Conservation (phyloP, 2,888 invertebrate species). For the Thumatha senex region DNA sequence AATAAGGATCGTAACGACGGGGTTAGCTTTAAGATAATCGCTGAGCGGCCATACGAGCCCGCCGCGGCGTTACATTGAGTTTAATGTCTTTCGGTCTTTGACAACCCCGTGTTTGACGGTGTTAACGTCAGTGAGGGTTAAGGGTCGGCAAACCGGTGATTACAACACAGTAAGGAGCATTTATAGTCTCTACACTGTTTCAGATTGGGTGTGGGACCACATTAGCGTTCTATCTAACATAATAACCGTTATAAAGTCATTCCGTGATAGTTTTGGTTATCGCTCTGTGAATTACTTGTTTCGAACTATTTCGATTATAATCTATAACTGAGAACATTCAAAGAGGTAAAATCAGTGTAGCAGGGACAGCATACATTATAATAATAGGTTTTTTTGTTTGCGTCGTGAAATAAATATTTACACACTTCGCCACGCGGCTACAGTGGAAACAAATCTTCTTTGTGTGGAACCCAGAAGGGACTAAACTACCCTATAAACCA, state of each 20-base stretch:
- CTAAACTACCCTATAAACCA: no score
- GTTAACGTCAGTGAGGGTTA: constrained; percentile 58
- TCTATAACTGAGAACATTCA: not conserved
- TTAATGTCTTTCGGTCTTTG: constrained; percentile 68
- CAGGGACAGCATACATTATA: no score
- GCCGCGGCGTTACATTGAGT: constrained; percentile 59
- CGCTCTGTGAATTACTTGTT: not conserved
- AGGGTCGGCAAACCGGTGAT: constrained; percentile 54
- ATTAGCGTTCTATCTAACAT: constrained; percentile 34
- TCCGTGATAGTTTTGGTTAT: constrained; percentile 12
- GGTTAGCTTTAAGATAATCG: constrained; percentile 79
- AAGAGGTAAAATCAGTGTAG: no score
- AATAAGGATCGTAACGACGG: constrained; percentile 73
- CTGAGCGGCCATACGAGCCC: constrained; percentile 56
- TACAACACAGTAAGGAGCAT: constrained; percentile 50
- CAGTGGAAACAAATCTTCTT: no score
- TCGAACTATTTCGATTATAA: not conserved
- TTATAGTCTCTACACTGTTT: constrained; percentile 54
- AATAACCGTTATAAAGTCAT: constrained; percentile 30
- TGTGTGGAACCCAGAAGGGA: no score
- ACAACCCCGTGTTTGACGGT: constrained; percentile 49
- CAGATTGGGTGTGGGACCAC: constrained; percentile 49
- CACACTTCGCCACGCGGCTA: no score
- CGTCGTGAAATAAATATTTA: no score
- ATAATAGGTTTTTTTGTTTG: no score